Percentiles rank a stretch among this genome's conserved stretches.
These are phyloP conservation scores for Clinocottus analis DNA, from an alignment of 2,113 vertebrate genomes.

Conservation along the genomic window DNA sequence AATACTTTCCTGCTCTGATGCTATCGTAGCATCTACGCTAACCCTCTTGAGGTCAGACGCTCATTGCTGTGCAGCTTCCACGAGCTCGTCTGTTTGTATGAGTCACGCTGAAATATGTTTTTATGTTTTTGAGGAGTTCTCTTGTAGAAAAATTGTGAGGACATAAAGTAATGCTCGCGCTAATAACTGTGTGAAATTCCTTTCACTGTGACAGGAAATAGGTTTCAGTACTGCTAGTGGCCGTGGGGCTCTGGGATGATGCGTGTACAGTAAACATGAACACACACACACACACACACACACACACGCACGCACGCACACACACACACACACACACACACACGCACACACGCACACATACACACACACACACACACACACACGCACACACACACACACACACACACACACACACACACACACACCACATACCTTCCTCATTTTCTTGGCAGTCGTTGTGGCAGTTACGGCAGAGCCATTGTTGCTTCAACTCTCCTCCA, in stretches of 20 bases:
- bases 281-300: not conserved
- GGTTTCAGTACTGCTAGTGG: not conserved
- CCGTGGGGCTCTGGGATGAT: not conserved
- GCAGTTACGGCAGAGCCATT: not conserved
- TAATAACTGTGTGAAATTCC: not conserved
- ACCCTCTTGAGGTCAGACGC: no score
- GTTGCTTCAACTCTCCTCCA: conserved; percentile 23
- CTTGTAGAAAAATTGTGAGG: no score
- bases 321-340: not conserved
- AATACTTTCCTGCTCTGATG: no score
- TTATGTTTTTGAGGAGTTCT: not conserved
- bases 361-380: not conserved
- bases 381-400: not conserved
- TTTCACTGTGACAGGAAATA: not conserved
- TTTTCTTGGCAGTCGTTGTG: conserved; percentile 15
- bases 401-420: not conserved
- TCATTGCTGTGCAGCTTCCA: no score
- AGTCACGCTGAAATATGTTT: not conserved
- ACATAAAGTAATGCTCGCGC: not conserved
- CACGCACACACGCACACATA: not conserved
- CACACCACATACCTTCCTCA: not conserved
- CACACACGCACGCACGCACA: not conserved
- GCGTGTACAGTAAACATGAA: not conserved
- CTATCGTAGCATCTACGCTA: not conserved
- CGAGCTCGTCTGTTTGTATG: not conserved